phyloP scores from a whole-genome alignment of 2,797 vertebrate genomes.

The Cottoperca gobio region DNA sequence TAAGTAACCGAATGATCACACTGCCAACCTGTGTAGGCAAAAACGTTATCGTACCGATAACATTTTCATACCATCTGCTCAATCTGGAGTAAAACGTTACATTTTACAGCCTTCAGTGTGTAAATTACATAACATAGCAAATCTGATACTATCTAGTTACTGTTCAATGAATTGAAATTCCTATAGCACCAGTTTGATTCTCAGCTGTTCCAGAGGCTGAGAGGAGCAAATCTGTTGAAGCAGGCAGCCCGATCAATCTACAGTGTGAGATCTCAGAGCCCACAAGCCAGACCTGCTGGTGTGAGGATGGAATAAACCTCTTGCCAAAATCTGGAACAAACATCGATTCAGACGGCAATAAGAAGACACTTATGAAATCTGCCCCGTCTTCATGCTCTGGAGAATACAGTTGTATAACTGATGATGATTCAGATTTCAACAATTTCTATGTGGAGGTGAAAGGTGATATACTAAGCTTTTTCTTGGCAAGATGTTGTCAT shows the following conservation, averaged over 20 bases:
- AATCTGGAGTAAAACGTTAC: not conserved
- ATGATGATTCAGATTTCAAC: slow-evolving; percentile 78
- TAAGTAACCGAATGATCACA: slow-evolving; percentile 18
- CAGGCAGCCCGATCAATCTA: slow-evolving; percentile 83
- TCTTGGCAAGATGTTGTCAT: slow-evolving; percentile 52
- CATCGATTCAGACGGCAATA: slow-evolving; percentile 83
- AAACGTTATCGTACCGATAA: not conserved
- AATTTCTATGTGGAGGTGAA: slow-evolving; percentile 88
- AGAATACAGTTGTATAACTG: slow-evolving; percentile 84
- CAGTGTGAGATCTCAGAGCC: slow-evolving; percentile 86
- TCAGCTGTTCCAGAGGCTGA: slow-evolving; percentile 86
- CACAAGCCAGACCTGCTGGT: slow-evolving; percentile 80
- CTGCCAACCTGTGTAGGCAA: not conserved
- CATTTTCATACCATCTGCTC: not conserved
- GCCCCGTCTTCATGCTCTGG: slow-evolving; percentile 83
- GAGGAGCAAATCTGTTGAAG: slow-evolving; percentile 79
- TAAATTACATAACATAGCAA: slow-evolving; percentile 15
- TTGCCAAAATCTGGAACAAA: slow-evolving; percentile 83
- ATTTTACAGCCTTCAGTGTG: not conserved
- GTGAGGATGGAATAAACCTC: slow-evolving; percentile 85
- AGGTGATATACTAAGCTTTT: slow-evolving; percentile 88
- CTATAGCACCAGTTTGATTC: slow-evolving; percentile 85
- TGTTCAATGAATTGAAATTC: slow-evolving; percentile 77
- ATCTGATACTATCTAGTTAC: slow-evolving; percentile 50
- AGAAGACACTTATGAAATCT: slow-evolving; percentile 80